Base-by-base conservation (phyloP, 2,113 vertebrate species). In the Phyllopteryx taeniolatus region DNA sequence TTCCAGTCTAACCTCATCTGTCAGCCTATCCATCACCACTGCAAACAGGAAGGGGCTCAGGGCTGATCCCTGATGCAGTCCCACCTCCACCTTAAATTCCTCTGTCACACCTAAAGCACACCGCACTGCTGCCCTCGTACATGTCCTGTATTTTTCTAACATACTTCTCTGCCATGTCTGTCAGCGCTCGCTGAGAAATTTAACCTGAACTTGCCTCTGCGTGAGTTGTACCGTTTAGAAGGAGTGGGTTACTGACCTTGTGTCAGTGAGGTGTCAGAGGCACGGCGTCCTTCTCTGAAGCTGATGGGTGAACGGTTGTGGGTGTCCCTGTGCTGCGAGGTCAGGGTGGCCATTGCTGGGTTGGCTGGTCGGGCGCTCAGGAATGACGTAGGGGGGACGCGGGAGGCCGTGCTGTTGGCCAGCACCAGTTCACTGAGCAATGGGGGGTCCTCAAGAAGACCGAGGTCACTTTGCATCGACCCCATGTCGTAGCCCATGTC, bases 221-320 rank as follows among this genome's bases (percentile, higher is more conserved):
- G 6, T 39, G 20, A 22, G 27, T 8, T 31, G 13, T 31, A 47
- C 11, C 20, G 11, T 14, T 33, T 13, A 64, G 19, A 19, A 46
- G 5, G 61, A 70, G 49, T 20, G 51, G 47, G 12, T 33, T 15
- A 57, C 44, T 83, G 78, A 97, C 98, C 98, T 95, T 99, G 96
- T 0, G 97, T 99, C 43, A 99, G 95, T 56, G 98, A 99, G 2
- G 98, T 99, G 75, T 99, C 98, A 0, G 98, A 99, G 0, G 98
- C 98, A 0, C 98, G 83, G 46, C 97, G 95, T 9, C 98, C 98
- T 85, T 99, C 98, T 51, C 98, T 89, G 93, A 99, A 99, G 86
- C 98, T 98, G 86, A 99, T 95, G 0, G 98, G 97, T 0, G 98
- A 99, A 68, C 96, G 95, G 83, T 99, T 99, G 85, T 98, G 96